Percentiles rank a stretch among this genome's conserved stretches.
phyloP scores from a whole-genome alignment of 2,113 vertebrate genomes.

The Phylloscopus whistleri region DNA sequence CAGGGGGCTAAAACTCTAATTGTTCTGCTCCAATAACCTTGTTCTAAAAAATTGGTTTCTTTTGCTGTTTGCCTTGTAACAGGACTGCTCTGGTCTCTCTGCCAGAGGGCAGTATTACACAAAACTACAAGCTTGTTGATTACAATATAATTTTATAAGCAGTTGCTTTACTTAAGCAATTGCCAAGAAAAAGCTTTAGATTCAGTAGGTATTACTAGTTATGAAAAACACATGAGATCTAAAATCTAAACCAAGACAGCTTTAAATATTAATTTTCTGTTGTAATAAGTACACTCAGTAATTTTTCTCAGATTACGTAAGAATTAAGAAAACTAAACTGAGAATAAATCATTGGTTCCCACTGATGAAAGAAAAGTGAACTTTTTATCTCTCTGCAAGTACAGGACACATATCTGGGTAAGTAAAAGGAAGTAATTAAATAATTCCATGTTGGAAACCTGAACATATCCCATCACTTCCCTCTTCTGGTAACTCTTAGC shows the following conservation, averaged over 20 bases:
- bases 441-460: neutral
- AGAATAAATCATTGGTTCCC: neutral
- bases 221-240: neutral
- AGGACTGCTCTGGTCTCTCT: neutral
- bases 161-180: slow-evolving; percentile 9
- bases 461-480: neutral
- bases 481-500: neutral
- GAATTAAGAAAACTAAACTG: neutral
- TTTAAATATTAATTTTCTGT: neutral
- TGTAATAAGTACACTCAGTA: neutral
- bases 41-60: neutral
- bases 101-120: slow-evolving; percentile 43
- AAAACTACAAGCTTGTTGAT: neutral
- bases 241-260: neutral
- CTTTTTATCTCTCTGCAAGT: neutral
- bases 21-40: neutral
- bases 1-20: neutral
- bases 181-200: neutral
- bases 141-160: neutral
- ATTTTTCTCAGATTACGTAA: neutral
- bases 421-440: neutral
- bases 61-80: neutral
- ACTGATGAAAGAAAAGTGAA: neutral
- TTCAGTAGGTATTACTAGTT: neutral
- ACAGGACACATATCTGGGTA: neutral